A percentile compares a stretch with the other conserved stretches of the same genome.
Conservation (phyloP, 2,888 invertebrate genomes). For the Arrhopalites spinosus region DNA sequence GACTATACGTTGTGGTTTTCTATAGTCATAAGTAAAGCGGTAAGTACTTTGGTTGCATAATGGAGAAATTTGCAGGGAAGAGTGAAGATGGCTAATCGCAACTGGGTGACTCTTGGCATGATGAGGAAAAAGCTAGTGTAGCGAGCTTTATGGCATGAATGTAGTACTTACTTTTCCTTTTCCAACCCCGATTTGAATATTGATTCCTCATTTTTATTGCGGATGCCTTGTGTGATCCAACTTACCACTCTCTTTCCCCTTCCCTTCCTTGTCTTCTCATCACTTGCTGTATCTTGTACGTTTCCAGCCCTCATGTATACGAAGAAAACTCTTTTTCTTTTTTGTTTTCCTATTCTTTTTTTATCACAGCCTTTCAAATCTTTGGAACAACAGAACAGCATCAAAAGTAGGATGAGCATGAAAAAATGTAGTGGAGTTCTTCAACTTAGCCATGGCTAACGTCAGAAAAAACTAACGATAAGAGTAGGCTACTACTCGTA, state of each 20-base stretch:
- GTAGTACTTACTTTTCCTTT: conserved; percentile 21
- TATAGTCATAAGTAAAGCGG: neutral
- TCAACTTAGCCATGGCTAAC: neutral
- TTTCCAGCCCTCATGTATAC: neutral
- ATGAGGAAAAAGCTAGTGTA: conserved; percentile 24
- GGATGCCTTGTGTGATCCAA: conserved; percentile 2
- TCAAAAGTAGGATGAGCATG: neutral
- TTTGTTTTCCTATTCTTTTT: too few relatives aligned
- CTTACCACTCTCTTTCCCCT: neutral
- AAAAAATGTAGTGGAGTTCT: neutral
- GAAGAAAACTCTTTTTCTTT: too few relatives aligned
- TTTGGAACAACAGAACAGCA: too few relatives aligned
- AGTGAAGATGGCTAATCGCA: conserved; percentile 31
- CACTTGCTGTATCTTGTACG: neutral
- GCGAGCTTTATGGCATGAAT: conserved; percentile 31
- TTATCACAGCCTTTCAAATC: too few relatives aligned
- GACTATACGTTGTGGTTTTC: neutral
- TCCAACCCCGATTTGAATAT: conserved; percentile 41
- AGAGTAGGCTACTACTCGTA: too few relatives aligned
- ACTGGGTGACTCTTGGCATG: conserved; percentile 25
- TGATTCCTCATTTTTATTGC: conserved; percentile 44
- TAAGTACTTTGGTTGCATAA: conserved; percentile 19
- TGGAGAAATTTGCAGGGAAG: conserved; percentile 23
- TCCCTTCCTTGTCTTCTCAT: conserved; percentile 7
- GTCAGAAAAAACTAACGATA: neutral